These are phyloP conservation scores for Sarcophaga caerulescens DNA, from an alignment of 2,888 invertebrate genomes.

Conservation along the genomic window DNA sequence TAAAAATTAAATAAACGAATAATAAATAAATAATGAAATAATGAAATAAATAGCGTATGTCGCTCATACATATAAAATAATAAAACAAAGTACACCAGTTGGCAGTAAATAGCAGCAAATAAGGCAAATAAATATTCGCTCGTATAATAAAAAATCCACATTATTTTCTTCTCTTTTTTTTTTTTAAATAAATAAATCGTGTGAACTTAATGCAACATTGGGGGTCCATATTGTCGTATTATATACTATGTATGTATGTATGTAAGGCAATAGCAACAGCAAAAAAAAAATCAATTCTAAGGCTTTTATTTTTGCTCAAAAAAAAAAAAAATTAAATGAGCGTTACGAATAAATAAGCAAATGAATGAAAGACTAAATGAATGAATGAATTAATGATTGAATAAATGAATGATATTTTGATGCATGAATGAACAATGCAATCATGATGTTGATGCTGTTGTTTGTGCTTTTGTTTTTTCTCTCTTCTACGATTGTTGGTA, in stretches of 20 bases:
- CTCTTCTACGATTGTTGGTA: background rate
- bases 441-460: conserved; percentile 52
- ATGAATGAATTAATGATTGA: conserved; percentile 21
- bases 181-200: conserved; percentile 65
- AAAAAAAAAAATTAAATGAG: background rate
- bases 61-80: background rate
- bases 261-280: too few species aligned
- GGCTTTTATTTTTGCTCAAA: background rate
- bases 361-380: conserved; percentile 18
- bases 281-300: background rate
- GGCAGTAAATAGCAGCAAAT: conserved; percentile 34
- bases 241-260: background rate
- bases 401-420: conserved; percentile 25
- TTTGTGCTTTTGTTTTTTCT: conserved; percentile 45
- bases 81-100: background rate
- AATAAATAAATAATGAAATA: conserved; percentile 46
- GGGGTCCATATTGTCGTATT: conserved; percentile 50
- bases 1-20: conserved; percentile 20
- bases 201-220: conserved; percentile 68
- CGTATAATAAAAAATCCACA: background rate
- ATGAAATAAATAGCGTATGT: conserved; percentile 50
- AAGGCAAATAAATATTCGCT: conserved; percentile 41
- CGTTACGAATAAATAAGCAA: background rate
- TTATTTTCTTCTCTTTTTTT: background rate
- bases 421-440: conserved; percentile 4